Evolutionary conservation across 2,113 vertebrate species (phyloP).

Genomic region (Bubo blakistoni): DNA sequence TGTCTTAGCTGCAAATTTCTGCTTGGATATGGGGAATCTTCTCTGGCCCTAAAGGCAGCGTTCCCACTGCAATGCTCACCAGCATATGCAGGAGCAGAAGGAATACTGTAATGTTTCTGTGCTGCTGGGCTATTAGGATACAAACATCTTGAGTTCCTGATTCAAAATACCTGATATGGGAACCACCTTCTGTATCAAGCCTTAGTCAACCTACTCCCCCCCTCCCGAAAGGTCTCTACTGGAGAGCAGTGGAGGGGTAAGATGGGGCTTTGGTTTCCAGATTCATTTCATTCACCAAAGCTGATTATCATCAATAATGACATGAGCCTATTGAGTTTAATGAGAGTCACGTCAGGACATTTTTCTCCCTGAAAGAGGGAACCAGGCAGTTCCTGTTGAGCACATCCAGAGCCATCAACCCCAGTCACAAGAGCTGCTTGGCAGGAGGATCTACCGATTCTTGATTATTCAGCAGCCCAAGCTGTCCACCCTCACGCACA

Average conservation of each 20-base stretch:
- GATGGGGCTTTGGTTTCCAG: background rate
- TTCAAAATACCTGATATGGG: background rate
- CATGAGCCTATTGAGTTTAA: rapidly evolving
- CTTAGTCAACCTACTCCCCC: background rate
- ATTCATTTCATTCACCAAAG: background rate
- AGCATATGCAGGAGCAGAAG: background rate
- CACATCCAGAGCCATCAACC: background rate
- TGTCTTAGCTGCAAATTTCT: background rate
- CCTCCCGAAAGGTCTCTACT: background rate
- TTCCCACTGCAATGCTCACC: background rate
- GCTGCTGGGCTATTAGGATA: background rate
- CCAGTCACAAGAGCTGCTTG: background rate
- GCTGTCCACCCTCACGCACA: background rate
- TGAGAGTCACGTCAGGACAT: rapidly evolving
- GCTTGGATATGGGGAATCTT: background rate
- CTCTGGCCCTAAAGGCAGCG: background rate
- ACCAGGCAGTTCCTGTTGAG: background rate
- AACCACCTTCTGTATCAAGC: background rate
- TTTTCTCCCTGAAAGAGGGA: background rate
- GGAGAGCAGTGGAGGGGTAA: background rate
- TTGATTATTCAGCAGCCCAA: background rate
- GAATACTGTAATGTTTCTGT: background rate
- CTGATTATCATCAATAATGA: background rate
- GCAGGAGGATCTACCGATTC: background rate
- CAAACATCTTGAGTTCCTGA: background rate